Evolutionary conservation across 2,797 vertebrate species (phyloP).

Genomic region (Synanceia verrucosa): DNA sequence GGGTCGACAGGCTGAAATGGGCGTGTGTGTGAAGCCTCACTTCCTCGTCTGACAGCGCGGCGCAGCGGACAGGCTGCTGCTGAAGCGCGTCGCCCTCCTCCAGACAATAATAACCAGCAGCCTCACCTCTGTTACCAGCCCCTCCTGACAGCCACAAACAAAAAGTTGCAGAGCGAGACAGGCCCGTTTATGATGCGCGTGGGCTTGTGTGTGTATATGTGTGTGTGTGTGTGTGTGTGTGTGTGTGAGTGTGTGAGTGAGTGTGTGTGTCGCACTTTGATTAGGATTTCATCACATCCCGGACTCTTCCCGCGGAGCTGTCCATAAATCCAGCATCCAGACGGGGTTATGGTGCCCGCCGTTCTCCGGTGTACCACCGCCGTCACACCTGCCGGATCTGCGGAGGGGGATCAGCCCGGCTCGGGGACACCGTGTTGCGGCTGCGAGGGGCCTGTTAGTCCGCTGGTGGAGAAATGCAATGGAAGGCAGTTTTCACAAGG

Average conservation of each 20-base stretch:
- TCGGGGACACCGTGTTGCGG: slow-evolving; percentile 56
- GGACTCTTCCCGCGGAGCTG: slow-evolving; percentile 8
- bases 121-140: slow-evolving; percentile 32
- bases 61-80: slow-evolving; percentile 43
- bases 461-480: slow-evolving; percentile 61
- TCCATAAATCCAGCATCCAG: slow-evolving; percentile 16
- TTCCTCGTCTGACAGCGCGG: slow-evolving; percentile 80
- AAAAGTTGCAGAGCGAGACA: slow-evolving; percentile 20
- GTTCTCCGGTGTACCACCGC: slow-evolving; percentile 16
- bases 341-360: not conserved
- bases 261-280: slow-evolving; percentile 60
- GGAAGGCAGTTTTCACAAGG: slow-evolving; percentile 48
- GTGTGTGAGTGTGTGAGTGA: not conserved
- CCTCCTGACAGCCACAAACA: not conserved
- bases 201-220: not conserved
- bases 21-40: slow-evolving; percentile 74
- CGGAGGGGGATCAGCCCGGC: slow-evolving; percentile 46
- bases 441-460: slow-evolving; percentile 58
- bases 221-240: too few species aligned
- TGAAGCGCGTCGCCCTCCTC: slow-evolving; percentile 57
- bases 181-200: slow-evolving; percentile 35
- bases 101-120: slow-evolving; percentile 28
- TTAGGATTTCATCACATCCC: slow-evolving; percentile 39
- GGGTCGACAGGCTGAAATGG: slow-evolving; percentile 68
- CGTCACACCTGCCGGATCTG: slow-evolving; percentile 56